Conservation (phyloP, 2,888 invertebrate species). For the Epirrita christyi region DNA sequence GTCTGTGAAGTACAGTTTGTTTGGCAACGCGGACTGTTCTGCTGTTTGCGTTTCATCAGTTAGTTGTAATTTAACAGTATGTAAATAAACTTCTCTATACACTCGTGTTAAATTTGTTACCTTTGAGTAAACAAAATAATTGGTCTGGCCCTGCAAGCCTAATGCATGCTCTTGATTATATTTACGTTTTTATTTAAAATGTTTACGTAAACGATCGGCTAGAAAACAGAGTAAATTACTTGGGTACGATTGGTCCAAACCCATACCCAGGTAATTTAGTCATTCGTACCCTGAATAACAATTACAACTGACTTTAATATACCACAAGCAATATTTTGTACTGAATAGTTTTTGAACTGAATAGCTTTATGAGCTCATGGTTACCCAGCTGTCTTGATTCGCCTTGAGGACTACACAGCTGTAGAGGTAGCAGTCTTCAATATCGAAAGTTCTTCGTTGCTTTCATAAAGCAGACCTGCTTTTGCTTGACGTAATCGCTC, state of each 20-base stretch:
- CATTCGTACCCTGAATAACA: too few species aligned
- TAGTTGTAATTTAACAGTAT: constrained; percentile 45
- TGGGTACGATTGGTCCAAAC: background rate
- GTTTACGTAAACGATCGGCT: constrained; percentile 4
- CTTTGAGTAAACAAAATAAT: constrained; percentile 25
- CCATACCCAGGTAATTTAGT: too few species aligned
- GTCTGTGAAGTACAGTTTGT: constrained; percentile 16
- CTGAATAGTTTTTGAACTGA: too few species aligned
- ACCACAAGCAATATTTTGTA: too few species aligned
- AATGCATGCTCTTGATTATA: constrained; percentile 6
- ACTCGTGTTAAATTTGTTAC: constrained; percentile 9
- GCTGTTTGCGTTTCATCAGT: constrained; percentile 49
- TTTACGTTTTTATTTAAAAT: constrained; percentile 5
- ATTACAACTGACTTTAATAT: too few species aligned
- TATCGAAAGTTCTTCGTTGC: too few species aligned
- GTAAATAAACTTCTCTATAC: constrained; percentile 23
- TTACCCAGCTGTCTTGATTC: too few species aligned
- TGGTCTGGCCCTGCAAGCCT: constrained; percentile 17
- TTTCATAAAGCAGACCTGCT: too few species aligned
- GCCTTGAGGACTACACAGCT: too few species aligned
- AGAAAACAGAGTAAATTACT: constrained; percentile 1
- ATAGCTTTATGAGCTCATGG: too few species aligned
- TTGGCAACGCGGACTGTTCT: constrained; percentile 30
- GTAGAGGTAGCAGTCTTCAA: too few species aligned
- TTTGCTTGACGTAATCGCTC: too few species aligned